Base-by-base conservation (phyloP, 2,113 vertebrate genomes). In the Daphoenositta chrysoptera region DNA sequence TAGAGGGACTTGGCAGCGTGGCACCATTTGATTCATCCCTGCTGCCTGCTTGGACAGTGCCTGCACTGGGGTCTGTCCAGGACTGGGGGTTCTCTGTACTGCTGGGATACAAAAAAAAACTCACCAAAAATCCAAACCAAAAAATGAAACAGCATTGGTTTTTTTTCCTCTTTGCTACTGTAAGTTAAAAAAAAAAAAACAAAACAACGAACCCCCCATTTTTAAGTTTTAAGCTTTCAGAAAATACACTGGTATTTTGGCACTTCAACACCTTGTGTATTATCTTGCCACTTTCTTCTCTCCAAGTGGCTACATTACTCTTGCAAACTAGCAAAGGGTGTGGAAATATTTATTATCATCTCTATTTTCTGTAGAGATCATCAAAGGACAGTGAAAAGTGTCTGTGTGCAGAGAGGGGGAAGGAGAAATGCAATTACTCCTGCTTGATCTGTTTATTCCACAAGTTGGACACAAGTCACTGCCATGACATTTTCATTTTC, bases 401-500 rank as follows among this genome's bases (percentile, higher is more conserved):
- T 15, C 65, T 94, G 92, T 53, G 37, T 66, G 77, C 39, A 93
- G 94, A 84, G 69, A 40, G 15, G 78, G 68, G 68, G 87, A 92
- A 96, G 79, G 93, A 96, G 64, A 97, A 96, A 91, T 5, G 54
- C 65, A 97, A 96, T 98, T 97, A 96, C 83, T 96, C 91, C 81
- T 79, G 65, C 87, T 95, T 95, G 96, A 97, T 93, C 89, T 94
- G 88, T 95, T 97, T 97, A 97, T 97, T 98, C 95, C 91, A 91
- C 78, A 92, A 97, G 94, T 40, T 89, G 96, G 96, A 97, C 95
- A 96, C 86, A 89, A 69, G 93, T 91, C 89, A 92, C 92, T 96
- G 88, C 83, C 76, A 33, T 89, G 86, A 94, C 95, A 97, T 96
- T 93, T 97, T 96, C 83, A 96, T 97, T 97, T 97, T 96, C 94